Conservation (phyloP, 2,888 invertebrate species). For the Patella depressa region DNA sequence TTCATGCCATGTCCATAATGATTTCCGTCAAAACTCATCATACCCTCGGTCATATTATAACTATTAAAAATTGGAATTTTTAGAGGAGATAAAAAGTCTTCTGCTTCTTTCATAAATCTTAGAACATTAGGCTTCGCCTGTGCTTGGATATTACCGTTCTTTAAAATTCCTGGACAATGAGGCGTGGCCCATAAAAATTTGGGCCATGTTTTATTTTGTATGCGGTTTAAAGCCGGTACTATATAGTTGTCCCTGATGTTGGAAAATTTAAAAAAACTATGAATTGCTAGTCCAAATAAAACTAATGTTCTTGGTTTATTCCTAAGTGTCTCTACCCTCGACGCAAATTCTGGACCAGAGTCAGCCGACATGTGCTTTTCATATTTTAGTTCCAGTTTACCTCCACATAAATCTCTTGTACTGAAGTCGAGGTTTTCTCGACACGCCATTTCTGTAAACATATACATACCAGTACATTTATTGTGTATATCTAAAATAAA, state of each 20-base stretch:
- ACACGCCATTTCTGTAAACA: slow-evolving; percentile 31
- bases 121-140: slow-evolving; percentile 24
- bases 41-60: slow-evolving; percentile 32
- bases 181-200: slow-evolving; percentile 30
- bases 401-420: slow-evolving; percentile 13
- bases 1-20: slow-evolving; percentile 36
- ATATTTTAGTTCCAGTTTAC: slow-evolving; percentile 20
- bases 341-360: slow-evolving; percentile 11
- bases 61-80: slow-evolving; percentile 33
- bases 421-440: slow-evolving; percentile 17
- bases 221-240: slow-evolving; percentile 6
- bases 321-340: slow-evolving; percentile 15
- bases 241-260: slow-evolving; percentile 15
- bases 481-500: slow-evolving; percentile 14
- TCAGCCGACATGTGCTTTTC: slow-evolving; percentile 16
- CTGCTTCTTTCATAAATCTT: slow-evolving; percentile 23
- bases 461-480: slow-evolving; percentile 24
- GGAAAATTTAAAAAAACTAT: slow-evolving; percentile 26
- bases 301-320: slow-evolving; percentile 26
- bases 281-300: slow-evolving; percentile 32
- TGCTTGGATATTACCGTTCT: slow-evolving; percentile 23
- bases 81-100: not conserved
- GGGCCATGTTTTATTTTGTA: slow-evolving; percentile 21
- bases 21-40: slow-evolving; percentile 35
- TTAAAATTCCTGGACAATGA: slow-evolving; percentile 34